phyloP scores from a whole-genome alignment of 2,113 vertebrate genomes.

The Zosterops lateralis region DNA sequence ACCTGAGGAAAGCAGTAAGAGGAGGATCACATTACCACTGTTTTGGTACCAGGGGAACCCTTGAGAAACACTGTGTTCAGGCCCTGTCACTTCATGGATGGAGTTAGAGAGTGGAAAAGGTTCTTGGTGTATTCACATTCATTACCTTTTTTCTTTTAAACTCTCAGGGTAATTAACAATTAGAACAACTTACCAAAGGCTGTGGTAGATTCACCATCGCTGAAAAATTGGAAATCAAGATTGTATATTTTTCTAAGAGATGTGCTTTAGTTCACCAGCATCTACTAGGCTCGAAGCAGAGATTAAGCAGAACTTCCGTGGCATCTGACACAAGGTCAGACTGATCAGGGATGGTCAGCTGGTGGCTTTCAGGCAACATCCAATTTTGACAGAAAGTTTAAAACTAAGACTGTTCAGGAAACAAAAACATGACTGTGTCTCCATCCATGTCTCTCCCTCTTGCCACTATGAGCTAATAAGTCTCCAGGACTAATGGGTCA shows the following conservation, averaged over 20 bases:
- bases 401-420: background rate
- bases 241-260: conserved; percentile 40
- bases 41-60: background rate
- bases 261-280: conserved; percentile 24
- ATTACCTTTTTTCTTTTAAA: background rate
- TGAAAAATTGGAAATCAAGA: conserved; percentile 55
- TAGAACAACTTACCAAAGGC: conserved; percentile 55
- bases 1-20: background rate
- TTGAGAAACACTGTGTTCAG: background rate
- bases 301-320: background rate
- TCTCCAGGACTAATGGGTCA: background rate
- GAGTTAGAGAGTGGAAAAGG: background rate
- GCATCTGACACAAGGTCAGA: conserved; percentile 23
- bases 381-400: background rate
- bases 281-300: conserved; percentile 27
- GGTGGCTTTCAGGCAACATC: conserved; percentile 36
- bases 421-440: background rate
- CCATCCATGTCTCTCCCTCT: background rate
- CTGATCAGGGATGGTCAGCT: background rate
- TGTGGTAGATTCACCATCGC: background rate
- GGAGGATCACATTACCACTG: background rate
- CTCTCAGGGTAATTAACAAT: conserved; percentile 17
- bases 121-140: background rate
- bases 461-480: background rate
- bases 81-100: background rate